These are phyloP conservation scores for Rhabdomys pumilio DNA, from an alignment of 2,797 vertebrate species.

Conservation along the genomic window DNA sequence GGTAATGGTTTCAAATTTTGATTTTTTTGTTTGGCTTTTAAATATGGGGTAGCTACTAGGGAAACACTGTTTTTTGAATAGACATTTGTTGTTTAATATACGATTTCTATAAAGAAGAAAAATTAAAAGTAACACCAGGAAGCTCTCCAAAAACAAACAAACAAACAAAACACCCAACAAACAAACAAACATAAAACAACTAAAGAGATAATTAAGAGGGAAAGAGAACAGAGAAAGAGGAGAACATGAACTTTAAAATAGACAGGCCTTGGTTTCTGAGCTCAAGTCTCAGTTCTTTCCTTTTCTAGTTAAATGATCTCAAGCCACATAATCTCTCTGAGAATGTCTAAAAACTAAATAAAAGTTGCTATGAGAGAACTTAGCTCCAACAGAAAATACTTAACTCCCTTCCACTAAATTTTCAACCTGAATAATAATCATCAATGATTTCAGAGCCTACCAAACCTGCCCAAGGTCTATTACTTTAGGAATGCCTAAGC, in stretches of 20 bases:
- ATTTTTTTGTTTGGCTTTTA: conserved; percentile 62
- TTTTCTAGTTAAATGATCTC: conserved; percentile 15
- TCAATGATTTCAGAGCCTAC: conserved; percentile 19
- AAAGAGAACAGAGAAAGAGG: not conserved
- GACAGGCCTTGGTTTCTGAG: not conserved
- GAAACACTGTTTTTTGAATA: conserved; percentile 24
- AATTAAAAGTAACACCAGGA: not conserved
- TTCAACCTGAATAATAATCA: conserved; percentile 3
- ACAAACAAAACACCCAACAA: not conserved
- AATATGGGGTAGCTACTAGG: not conserved
- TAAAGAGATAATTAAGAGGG: not conserved
- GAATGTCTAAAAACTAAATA: conserved; percentile 26
- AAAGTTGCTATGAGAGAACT: not conserved
- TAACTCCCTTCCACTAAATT: conserved; percentile 40
- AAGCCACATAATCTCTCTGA: not conserved
- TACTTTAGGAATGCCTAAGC: not conserved
- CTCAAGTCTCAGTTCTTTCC: conserved; percentile 21
- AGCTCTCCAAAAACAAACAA: not conserved
- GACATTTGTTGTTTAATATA: conserved; percentile 53
- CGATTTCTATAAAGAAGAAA: not conserved
- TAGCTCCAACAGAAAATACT: not conserved
- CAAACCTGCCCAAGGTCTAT: not conserved
- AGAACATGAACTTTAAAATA: not conserved
- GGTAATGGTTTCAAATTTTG: conserved; percentile 90
- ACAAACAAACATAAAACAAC: not conserved